Evolutionary conservation across 37 sponge, comb jelly and placozoan genomes (phyloP).

Genomic region (Lycopodina hypogea): DNA sequence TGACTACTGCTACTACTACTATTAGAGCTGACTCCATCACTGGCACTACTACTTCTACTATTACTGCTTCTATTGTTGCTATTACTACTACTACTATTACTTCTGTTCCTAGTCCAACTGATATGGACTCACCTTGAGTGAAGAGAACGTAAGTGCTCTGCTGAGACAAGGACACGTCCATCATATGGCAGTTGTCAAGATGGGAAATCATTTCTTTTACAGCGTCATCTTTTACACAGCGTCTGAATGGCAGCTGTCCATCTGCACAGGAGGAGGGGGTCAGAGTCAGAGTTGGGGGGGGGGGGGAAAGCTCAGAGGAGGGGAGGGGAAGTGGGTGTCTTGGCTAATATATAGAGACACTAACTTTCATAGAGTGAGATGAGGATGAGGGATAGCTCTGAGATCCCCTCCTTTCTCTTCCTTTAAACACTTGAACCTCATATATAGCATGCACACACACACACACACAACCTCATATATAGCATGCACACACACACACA

Average conservation of each 20-base stretch:
- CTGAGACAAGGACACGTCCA: constrained; percentile 33
- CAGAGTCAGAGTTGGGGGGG: not conserved
- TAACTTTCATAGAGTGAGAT: not conserved
- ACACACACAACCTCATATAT: no score
- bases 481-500: no score
- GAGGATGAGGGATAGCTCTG: not conserved
- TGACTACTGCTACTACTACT: no score
- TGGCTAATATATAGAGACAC: no score
- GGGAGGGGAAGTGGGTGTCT: not conserved
- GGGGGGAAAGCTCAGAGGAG: not conserved
- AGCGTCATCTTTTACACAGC: constrained; percentile 31
- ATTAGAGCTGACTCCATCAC: not conserved
- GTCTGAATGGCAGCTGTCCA: constrained; percentile 3
- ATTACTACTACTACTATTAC: not conserved
- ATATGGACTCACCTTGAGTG: constrained; percentile 18
- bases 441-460: no score
- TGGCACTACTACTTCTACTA: not conserved
- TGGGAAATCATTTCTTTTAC: constrained; percentile 17
- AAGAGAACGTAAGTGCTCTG: constrained; percentile 38
- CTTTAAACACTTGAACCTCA: no score
- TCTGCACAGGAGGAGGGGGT: not conserved
- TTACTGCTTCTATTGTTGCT: no score
- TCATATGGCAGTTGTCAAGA: constrained; percentile 25
- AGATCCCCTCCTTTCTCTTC: not conserved
- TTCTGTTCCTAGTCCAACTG: not conserved